phyloP scores from a whole-genome alignment of 2,113 vertebrate genomes.

The Spea bombifrons region DNA sequence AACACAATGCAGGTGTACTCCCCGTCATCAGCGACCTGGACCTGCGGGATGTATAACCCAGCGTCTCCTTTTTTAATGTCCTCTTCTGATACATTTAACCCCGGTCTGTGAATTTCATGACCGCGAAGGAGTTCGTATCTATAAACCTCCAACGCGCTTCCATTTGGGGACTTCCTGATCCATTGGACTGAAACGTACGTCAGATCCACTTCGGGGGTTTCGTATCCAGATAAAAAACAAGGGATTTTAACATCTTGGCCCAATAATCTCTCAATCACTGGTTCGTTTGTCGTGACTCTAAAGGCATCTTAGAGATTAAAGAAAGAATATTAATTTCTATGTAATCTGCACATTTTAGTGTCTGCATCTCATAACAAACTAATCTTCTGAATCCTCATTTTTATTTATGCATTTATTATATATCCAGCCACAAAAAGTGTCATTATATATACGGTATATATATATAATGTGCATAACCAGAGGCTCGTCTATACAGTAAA shows the following conservation, averaged over 20 bases:
- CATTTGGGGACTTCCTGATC: not conserved
- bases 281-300: not conserved
- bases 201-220: not conserved
- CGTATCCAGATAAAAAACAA: fast-evolving
- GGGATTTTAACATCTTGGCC: not conserved
- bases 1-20: slow-evolving; percentile 8
- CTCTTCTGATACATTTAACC: not conserved
- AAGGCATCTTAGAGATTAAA: not conserved
- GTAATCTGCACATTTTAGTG: too few species aligned
- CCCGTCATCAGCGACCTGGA: slow-evolving; percentile 39
- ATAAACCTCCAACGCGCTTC: not conserved
- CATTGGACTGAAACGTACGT: not conserved
- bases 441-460: too few species aligned
- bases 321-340: not conserved
- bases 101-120: not conserved
- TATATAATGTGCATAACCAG: too few species aligned
- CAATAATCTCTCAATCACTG: not conserved
- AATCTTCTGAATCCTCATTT: too few species aligned
- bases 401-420: too few species aligned
- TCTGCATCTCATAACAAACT: too few species aligned
- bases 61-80: slow-evolving; percentile 23
- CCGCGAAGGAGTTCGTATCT: not conserved
- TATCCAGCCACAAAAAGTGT: too few species aligned
- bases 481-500: too few species aligned
- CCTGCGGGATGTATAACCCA: slow-evolving; percentile 2